Evolutionary conservation across 92 coral and sea anemone species (phyloP), one percentile per base, ranked within the genome.

Genomic region (Phenganax subtilis): DNA sequence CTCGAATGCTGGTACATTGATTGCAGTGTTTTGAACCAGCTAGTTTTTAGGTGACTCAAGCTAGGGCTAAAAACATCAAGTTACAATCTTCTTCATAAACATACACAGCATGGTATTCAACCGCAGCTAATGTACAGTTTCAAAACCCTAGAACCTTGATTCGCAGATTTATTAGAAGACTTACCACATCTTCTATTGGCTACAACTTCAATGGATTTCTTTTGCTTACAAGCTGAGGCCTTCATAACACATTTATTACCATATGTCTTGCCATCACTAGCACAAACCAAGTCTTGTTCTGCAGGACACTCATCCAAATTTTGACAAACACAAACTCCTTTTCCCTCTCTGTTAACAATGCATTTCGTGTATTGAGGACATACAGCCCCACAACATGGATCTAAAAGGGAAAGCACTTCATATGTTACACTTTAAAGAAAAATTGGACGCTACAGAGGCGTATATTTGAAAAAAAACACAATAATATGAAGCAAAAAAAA

Each of bases 241-340:
- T 63, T 79, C 83, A 79, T 79, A 6, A 79, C 25, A 65, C 83
- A 79, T 51, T 63, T 56, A 52, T 79, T 79, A 11, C 83, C 83
- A 54, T 79, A 79, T 12, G 83, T 79, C 83, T 79, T 79, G 17
- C 74, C 83, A 63, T 79, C 83, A 64, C 83, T 79, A 8, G 73
- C 83, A 63, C 83, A 79, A 79, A 79, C 83, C 20, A 79, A 63
- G 62, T 79, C 83, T 51, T 65, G 59, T 0, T 63, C 58, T 65
- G 54, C 83, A 9, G 83, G 83, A 27, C 83, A 79, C 12, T 79
- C 74, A 55, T 79, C 74, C 3, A 79, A 6, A 37, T 54, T 65
- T 62, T 51, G 83, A 29, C 83, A 79, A 30, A 55, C 73, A 54
- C 83, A 79, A 12, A 65, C 57, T 1, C 73, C 74, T 51, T 53